These are phyloP conservation scores for Lobophora halterata DNA, from an alignment of 2,888 invertebrate genomes.

Conservation along the genomic window DNA sequence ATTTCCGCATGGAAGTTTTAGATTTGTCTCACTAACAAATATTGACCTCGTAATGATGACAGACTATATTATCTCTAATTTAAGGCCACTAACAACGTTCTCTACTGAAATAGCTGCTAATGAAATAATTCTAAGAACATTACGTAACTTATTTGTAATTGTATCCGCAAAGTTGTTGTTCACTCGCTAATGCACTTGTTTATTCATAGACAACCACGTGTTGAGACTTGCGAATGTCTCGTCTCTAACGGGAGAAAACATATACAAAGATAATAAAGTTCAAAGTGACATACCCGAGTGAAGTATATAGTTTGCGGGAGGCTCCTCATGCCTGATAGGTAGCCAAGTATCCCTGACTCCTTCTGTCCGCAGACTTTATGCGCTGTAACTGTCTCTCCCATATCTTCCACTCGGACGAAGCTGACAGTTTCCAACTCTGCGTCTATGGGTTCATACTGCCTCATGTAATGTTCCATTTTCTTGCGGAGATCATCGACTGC, in stretches of 20 bases:
- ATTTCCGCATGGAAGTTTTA: too few relatives aligned
- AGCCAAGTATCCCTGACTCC: conserved; percentile 92
- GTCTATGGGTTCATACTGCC: conserved; percentile 90
- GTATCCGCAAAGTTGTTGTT: conserved; percentile 12
- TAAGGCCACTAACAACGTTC: too few relatives aligned
- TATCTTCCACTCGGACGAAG: conserved; percentile 73
- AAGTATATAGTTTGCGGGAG: conserved; percentile 93
- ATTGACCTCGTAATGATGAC: too few relatives aligned
- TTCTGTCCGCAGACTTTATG: conserved; percentile 88
- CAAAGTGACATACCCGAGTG: conserved; percentile 83
- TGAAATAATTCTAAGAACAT: too few relatives aligned
- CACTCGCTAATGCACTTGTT: conserved; percentile 17
- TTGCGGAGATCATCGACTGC: conserved; percentile 90
- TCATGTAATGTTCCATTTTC: conserved; percentile 91
- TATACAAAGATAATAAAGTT: too few relatives aligned
- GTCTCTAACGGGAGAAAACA: conserved; percentile 3
- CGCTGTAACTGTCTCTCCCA: conserved; percentile 85
- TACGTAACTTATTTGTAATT: not conserved
- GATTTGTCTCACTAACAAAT: too few relatives aligned
- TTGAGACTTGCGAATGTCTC: conserved; percentile 40
- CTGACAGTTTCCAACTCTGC: conserved; percentile 78
- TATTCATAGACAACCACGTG: conserved; percentile 20
- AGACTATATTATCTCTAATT: too few relatives aligned
- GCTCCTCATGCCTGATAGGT: conserved; percentile 92
- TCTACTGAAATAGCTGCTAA: too few relatives aligned